Evolutionary conservation across 1,140 invertebrate species (phyloP).

Genomic region (Amphibalanus amphitrite): DNA sequence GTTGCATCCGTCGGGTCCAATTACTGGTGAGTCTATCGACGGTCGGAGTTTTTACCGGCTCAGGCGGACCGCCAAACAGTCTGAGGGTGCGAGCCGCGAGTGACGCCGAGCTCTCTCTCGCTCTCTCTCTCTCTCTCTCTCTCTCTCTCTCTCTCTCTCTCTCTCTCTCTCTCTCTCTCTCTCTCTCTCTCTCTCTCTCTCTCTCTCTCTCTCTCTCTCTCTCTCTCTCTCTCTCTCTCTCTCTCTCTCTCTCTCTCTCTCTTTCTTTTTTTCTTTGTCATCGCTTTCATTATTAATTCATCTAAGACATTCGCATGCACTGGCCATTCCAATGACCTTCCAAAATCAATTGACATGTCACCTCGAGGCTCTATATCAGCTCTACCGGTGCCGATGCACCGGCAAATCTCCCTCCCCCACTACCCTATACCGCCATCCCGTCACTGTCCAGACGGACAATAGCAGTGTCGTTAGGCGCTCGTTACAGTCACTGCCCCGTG

Average conservation of each 20-base stretch:
- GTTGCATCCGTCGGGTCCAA: not conserved
- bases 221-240: not conserved
- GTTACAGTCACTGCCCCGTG: not conserved
- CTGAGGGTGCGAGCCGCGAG: conserved; percentile 6
- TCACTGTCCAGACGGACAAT: not conserved
- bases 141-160: conserved; percentile 5
- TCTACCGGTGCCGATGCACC: no score
- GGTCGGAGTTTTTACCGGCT: not conserved
- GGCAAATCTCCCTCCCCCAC: no score
- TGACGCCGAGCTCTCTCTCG: no score
- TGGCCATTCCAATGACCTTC: no score
- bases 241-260: no score
- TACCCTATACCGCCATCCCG: no score
- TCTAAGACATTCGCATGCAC: no score
- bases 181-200: not conserved
- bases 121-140: no score
- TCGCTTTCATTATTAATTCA: no score
- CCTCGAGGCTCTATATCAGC: no score
- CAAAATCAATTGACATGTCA: no score
- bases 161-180: conserved; percentile 5
- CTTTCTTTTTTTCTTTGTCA: no score
- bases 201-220: not conserved
- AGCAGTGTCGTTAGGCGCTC: not conserved
- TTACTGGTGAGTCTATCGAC: not conserved
- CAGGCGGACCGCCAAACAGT: not conserved